Evolutionary conservation across 2,888 invertebrate species (phyloP).

Genomic region (Lordiphosa andalusiaca): DNA sequence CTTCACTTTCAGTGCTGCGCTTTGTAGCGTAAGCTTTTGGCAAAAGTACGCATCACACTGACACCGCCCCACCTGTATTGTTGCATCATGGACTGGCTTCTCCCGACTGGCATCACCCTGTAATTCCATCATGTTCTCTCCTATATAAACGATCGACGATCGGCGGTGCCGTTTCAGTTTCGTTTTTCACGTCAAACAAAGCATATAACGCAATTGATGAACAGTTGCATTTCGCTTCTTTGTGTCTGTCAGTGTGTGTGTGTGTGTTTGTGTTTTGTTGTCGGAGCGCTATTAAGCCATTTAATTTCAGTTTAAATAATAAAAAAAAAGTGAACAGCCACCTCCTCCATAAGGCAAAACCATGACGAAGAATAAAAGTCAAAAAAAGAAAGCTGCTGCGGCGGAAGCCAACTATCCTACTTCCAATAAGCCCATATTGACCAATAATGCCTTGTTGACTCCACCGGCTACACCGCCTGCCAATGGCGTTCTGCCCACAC

Average conservation of each 20-base stretch:
- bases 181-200: not conserved
- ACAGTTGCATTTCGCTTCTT: slow-evolving; percentile 1
- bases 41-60: no score
- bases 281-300: slow-evolving; percentile 7
- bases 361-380: slow-evolving; percentile 56
- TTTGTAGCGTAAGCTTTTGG: no score
- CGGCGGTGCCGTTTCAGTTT: no score
- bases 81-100: no score
- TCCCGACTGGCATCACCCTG: no score
- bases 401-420: slow-evolving; percentile 1
- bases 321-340: slow-evolving; percentile 1
- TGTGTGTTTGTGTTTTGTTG: slow-evolving; percentile 12
- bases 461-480: slow-evolving; percentile 42
- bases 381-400: slow-evolving; percentile 28
- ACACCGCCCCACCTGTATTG: no score
- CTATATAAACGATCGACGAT: no score
- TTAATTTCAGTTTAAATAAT: slow-evolving; percentile 27
- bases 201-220: not conserved
- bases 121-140: no score
- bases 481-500: not conserved
- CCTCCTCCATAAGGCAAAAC: slow-evolving; percentile 3
- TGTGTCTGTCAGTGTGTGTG: not conserved
- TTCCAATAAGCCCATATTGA: no score
- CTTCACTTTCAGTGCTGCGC: no score
- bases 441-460: slow-evolving; percentile 10